Conservation (phyloP, 2,113 vertebrate species). For the Anguilla japonica region DNA sequence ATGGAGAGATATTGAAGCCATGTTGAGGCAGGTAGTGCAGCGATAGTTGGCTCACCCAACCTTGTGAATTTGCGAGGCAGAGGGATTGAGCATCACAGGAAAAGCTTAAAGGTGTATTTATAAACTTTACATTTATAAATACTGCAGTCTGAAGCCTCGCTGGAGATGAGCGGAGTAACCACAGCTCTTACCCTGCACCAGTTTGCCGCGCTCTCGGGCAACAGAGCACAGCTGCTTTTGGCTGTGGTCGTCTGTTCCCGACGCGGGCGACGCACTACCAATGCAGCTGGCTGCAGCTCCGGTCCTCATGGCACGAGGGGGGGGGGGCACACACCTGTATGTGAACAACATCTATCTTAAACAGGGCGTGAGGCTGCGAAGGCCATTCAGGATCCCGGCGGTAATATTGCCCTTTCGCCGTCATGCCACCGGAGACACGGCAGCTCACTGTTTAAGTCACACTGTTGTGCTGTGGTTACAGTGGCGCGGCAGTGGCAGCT, state of each 20-base stretch:
- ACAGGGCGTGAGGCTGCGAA: background rate
- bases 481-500: background rate
- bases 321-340: background rate
- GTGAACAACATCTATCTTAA: background rate
- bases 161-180: conserved; percentile 6
- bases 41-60: background rate
- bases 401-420: background rate
- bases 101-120: background rate
- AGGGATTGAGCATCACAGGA: background rate
- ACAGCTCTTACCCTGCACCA: conserved; percentile 24
- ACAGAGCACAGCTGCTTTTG: conserved; percentile 14
- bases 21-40: background rate
- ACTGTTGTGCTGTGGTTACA: background rate
- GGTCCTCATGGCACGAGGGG: background rate
- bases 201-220: conserved; percentile 17
- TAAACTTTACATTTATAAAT: background rate
- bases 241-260: background rate
- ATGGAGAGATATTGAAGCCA: background rate
- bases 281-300: background rate
- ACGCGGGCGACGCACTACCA: background rate
- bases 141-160: background rate
- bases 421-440: background rate
- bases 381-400: background rate
- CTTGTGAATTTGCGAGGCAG: background rate
- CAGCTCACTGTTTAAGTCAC: background rate